Conservation (phyloP, 2,113 vertebrate genomes). For the Oreochromis aureus region DNA sequence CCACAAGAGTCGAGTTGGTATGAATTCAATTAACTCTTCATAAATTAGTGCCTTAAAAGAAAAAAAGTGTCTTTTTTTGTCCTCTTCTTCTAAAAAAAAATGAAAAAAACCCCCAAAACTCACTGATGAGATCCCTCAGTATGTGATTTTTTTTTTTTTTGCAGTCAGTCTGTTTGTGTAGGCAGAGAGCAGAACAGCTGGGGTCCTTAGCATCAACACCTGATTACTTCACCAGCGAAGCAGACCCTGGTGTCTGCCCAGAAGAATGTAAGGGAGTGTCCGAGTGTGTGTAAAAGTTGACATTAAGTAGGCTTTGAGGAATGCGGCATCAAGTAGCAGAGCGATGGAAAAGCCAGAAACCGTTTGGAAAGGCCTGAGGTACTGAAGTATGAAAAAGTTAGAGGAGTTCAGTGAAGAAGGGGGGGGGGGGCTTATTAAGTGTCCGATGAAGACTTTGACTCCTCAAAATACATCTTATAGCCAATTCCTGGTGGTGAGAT, state of each 20-base stretch:
- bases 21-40: background rate
- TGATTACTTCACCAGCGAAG: slow-evolving; percentile 44
- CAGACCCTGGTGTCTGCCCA: slow-evolving; percentile 28
- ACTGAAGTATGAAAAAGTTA: background rate
- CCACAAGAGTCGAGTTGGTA: background rate
- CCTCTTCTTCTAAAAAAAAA: background rate
- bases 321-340: slow-evolving; percentile 31
- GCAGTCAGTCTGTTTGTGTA: background rate
- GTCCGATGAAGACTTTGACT: background rate
- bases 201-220: slow-evolving; percentile 44
- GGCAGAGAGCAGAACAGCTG: slow-evolving; percentile 17
- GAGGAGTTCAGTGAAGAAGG: background rate
- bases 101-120: background rate
- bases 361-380: background rate
- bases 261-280: slow-evolving; percentile 59
- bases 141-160: background rate
- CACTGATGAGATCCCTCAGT: background rate
- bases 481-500: background rate
- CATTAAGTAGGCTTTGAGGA: slow-evolving; percentile 43
- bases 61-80: background rate
- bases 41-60: background rate
- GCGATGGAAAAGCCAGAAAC: slow-evolving; percentile 29
- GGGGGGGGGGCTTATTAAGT: background rate
- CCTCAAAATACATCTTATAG: background rate
- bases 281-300: slow-evolving; percentile 41